Conservation (phyloP, 2,113 vertebrate genomes). For the Ammodramus savannarum region DNA sequence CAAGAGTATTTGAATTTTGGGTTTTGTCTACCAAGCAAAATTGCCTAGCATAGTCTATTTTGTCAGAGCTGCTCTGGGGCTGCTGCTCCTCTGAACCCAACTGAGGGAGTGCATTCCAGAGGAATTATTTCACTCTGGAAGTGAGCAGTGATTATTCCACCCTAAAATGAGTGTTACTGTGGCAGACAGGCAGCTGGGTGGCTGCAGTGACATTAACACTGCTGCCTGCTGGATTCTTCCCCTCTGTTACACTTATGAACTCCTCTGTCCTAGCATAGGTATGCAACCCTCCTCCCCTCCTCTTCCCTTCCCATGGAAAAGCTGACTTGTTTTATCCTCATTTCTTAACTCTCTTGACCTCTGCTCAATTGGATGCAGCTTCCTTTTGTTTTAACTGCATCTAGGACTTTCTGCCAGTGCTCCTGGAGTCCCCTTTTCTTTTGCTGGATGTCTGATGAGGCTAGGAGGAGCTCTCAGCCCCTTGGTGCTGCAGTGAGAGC, state of each 20-base stretch:
- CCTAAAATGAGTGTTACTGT: not conserved
- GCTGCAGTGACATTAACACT: not conserved
- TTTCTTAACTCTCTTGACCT: not conserved
- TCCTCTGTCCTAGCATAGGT: not conserved
- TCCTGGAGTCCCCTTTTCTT: not conserved
- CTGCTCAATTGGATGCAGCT: not conserved
- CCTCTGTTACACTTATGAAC: not conserved
- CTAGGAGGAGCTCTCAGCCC: not conserved
- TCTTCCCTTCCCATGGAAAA: not conserved
- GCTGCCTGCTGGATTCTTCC: not conserved
- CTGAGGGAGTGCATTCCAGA: not conserved
- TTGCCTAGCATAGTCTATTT: not conserved
- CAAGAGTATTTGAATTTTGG: not conserved
- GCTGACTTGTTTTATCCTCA: accelerated
- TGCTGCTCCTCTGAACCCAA: not conserved
- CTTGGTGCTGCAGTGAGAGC: accelerated
- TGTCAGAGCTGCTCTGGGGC: not conserved
- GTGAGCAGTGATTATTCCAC: not conserved
- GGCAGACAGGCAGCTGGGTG: not conserved
- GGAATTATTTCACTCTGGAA: not conserved
- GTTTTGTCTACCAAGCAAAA: not conserved
- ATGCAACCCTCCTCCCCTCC: accelerated
- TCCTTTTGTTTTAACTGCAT: not conserved
- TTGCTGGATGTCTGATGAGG: accelerated
- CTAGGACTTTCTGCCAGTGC: not conserved